Percentiles rank a stretch among this genome's conserved stretches.
These are phyloP conservation scores for Nothoprocta perdicaria DNA, from an alignment of 2,113 vertebrate species.

Conservation along the genomic window DNA sequence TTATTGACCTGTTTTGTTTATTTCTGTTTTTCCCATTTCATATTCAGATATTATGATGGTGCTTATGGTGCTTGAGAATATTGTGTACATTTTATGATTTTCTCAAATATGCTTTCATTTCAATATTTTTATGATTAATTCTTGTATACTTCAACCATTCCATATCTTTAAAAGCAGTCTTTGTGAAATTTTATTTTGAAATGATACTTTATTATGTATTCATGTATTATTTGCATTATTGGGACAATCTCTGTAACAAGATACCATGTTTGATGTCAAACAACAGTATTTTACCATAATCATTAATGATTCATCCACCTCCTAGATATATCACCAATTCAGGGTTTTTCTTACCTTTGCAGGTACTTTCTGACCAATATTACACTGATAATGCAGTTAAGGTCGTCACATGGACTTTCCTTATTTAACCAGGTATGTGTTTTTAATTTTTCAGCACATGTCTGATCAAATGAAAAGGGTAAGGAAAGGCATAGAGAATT, in stretches of 20 bases:
- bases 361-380: neutral
- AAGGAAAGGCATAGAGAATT: neutral
- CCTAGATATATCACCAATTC: neutral
- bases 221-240: neutral
- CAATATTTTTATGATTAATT: neutral
- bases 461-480: neutral
- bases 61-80: neutral
- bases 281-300: neutral
- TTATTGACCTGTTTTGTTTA: neutral
- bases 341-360: neutral
- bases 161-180: accelerated
- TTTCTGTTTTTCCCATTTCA: neutral
- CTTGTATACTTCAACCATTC: neutral
- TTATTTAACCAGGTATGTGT: neutral
- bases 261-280: neutral
- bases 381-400: neutral
- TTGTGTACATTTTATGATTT: neutral
- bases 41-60: neutral
- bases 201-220: neutral
- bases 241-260: neutral
- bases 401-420: neutral
- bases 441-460: neutral
- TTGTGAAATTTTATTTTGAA: neutral
- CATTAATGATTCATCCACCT: neutral
- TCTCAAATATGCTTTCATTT: neutral